Evolutionary conservation across 2,888 invertebrate species (phyloP).

Genomic region (Lysandra bellargus): DNA sequence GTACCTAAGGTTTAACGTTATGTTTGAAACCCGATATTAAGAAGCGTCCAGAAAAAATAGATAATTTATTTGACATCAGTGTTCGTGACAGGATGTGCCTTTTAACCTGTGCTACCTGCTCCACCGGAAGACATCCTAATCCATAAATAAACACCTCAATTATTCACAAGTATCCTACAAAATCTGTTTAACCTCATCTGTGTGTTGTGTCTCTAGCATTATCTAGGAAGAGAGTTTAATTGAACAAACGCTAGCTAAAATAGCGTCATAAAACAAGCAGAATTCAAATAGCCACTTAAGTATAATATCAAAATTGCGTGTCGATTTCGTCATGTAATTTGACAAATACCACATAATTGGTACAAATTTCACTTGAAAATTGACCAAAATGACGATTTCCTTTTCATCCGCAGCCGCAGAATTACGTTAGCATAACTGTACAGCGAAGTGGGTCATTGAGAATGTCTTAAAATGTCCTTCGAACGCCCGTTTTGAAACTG

Average conservation of each 20-base stretch:
- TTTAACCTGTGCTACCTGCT: slow-evolving; percentile 20
- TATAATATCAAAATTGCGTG: slow-evolving; percentile 9
- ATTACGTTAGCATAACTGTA: slow-evolving; percentile 31
- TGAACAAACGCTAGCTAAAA: too few species aligned
- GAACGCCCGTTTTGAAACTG: slow-evolving; percentile 36
- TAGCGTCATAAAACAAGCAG: too few species aligned
- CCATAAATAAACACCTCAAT: slow-evolving; percentile 16
- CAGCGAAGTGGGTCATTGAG: slow-evolving; percentile 33
- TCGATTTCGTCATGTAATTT: background rate
- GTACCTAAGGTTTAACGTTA: background rate
- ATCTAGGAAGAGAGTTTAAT: background rate
- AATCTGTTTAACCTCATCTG: background rate
- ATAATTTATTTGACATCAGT: background rate
- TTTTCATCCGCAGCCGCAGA: slow-evolving; percentile 15
- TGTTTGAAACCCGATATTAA: slow-evolving; percentile 5
- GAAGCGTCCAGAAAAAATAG: background rate
- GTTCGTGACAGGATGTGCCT: background rate
- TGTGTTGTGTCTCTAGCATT: background rate
- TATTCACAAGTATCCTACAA: background rate
- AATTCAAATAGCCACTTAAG: too few species aligned
- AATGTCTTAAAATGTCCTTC: slow-evolving; percentile 39
- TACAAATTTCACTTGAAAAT: slow-evolving; percentile 5
- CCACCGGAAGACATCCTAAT: slow-evolving; percentile 22
- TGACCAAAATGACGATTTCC: background rate
- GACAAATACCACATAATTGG: slow-evolving; percentile 17